phyloP scores from a whole-genome alignment of 2,888 invertebrate species.

The Portevinia maculata region DNA sequence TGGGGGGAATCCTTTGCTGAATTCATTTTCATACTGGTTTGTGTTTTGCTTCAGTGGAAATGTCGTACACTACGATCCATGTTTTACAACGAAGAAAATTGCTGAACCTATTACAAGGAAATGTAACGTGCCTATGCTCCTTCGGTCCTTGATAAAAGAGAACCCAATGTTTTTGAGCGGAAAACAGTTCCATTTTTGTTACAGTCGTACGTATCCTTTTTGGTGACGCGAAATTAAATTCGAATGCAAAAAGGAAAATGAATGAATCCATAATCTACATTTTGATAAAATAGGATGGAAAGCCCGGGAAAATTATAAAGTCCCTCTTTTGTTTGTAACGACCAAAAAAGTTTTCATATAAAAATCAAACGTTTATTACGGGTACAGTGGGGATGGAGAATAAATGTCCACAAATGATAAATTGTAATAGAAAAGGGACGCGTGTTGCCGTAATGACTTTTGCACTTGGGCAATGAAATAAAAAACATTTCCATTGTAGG shows the following conservation, averaged over 20 bases:
- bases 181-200: constrained; percentile 13
- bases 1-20: too few species aligned
- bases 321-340: constrained; percentile 13
- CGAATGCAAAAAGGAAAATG: constrained; percentile 28
- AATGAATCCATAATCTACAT: constrained; percentile 10
- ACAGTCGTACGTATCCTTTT: constrained; percentile 50
- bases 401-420: constrained; percentile 43
- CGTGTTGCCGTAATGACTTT: constrained; percentile 42
- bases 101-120: constrained; percentile 55
- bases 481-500: constrained; percentile 13
- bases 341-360: constrained; percentile 35
- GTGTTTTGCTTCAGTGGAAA: constrained; percentile 28
- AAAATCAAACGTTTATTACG: constrained; percentile 45
- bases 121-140: constrained; percentile 35
- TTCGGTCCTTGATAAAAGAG: constrained; percentile 15
- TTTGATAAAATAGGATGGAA: not conserved
- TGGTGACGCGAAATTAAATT: constrained; percentile 62
- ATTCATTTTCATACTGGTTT: not conserved
- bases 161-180: not conserved
- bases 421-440: constrained; percentile 46
- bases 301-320: constrained; percentile 10
- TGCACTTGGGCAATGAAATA: constrained; percentile 26
- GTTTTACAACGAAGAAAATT: constrained; percentile 61
- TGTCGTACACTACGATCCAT: constrained; percentile 34
- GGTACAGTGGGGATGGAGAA: constrained; percentile 23